A percentile compares a stretch with the other conserved stretches of the same genome.
These are phyloP conservation scores for Ichneumoninae sp. DNA, from an alignment of 2,888 invertebrate genomes.

Conservation along the genomic window DNA sequence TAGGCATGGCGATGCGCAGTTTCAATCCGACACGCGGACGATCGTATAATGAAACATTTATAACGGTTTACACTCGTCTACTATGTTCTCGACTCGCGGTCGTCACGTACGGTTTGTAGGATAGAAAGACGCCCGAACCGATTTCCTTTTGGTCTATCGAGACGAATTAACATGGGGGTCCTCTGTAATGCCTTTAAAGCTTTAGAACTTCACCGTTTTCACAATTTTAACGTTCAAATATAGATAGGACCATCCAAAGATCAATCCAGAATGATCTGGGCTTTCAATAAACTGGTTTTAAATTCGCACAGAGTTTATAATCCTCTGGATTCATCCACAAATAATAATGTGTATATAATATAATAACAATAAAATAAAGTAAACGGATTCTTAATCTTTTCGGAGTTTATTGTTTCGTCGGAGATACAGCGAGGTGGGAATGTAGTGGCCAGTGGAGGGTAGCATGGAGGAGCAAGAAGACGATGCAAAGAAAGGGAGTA, in stretches of 20 bases:
- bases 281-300: neutral
- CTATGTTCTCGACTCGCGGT: constrained; percentile 43
- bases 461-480: constrained; percentile 21
- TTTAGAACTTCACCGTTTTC: neutral
- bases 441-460: constrained; percentile 5
- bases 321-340: neutral
- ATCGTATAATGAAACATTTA: constrained; percentile 52
- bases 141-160: constrained; percentile 34
- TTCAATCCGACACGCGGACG: constrained; percentile 20
- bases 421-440: constrained; percentile 26
- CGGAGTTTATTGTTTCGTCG: constrained; percentile 6
- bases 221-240: neutral
- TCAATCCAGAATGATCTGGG: neutral
- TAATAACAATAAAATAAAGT: constrained; percentile 5
- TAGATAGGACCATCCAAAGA: neutral
- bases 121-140: constrained; percentile 26
- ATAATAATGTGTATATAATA: neutral
- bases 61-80: constrained; percentile 27
- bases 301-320: neutral
- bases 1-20: constrained; percentile 30
- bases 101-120: constrained; percentile 12
- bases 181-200: constrained; percentile 41
- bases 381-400: neutral
- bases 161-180: constrained; percentile 56
- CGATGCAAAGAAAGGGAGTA: constrained; percentile 29